Conservation (phyloP, 2,113 vertebrate species). For the Elachura formosa region DNA sequence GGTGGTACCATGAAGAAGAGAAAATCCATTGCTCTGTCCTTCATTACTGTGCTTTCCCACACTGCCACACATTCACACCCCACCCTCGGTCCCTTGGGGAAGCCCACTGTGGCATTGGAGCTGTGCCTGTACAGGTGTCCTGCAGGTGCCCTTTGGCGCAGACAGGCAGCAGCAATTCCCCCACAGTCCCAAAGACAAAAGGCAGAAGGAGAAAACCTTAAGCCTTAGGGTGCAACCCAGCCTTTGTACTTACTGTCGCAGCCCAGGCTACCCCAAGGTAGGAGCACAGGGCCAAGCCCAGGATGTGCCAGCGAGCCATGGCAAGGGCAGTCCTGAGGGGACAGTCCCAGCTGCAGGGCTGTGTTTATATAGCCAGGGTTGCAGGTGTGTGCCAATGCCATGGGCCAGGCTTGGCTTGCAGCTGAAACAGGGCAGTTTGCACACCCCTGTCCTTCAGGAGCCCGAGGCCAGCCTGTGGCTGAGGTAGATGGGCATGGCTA, state of each 20-base stretch:
- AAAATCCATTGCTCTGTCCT: background rate
- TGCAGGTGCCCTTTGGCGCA: background rate
- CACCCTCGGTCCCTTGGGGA: background rate
- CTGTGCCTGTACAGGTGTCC: background rate
- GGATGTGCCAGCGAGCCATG: conserved; percentile 71
- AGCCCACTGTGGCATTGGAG: background rate
- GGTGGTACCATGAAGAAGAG: background rate
- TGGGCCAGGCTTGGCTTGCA: background rate
- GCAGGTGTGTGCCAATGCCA: background rate
- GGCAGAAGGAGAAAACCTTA: background rate
- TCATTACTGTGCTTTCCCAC: background rate
- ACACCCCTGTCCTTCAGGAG: background rate
- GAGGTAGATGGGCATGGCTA: too few relatives aligned
- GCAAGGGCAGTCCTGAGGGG: background rate
- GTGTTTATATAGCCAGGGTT: background rate
- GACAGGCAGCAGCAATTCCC: background rate
- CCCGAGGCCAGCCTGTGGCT: background rate
- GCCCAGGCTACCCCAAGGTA: conserved; percentile 66
- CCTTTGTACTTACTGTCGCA: conserved; percentile 52
- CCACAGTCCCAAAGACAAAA: background rate
- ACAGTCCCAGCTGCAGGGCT: too few relatives aligned
- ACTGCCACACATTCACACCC: background rate
- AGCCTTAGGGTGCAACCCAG: background rate
- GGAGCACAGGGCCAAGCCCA: conserved; percentile 56
- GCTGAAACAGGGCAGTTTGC: background rate